A percentile compares a stretch with the other conserved stretches of the same genome.
These are phyloP conservation scores for Coleophora deauratella DNA, from an alignment of 2,888 invertebrate genomes.

Conservation along the genomic window DNA sequence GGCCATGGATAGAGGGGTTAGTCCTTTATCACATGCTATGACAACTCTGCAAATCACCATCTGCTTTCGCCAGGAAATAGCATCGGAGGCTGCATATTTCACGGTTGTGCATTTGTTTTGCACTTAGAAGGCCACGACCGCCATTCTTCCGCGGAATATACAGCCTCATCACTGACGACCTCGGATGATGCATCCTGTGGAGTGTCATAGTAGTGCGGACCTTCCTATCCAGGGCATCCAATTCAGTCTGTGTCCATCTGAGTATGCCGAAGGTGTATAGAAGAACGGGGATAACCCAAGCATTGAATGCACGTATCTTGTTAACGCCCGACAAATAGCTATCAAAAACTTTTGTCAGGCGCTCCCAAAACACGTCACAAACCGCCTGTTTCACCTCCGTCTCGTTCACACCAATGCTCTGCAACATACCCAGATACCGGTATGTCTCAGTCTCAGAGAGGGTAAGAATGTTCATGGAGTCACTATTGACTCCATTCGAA, in stretches of 20 bases:
- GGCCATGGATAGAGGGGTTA: not conserved
- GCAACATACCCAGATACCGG: slow-evolving; percentile 5
- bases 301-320: not conserved
- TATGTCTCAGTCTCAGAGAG: slow-evolving; percentile 4
- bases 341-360: slow-evolving; percentile 3
- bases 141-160: slow-evolving; percentile 10
- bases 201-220: slow-evolving; percentile 1
- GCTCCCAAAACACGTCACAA: not conserved
- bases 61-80: not conserved
- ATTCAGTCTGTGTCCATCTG: not conserved
- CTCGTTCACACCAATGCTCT: slow-evolving; percentile 3
- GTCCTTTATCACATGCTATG: not conserved
- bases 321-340: slow-evolving; percentile 1
- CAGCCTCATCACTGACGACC: slow-evolving; percentile 12
- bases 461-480: not conserved
- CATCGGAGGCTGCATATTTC: not conserved
- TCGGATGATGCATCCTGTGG: slow-evolving; percentile 8
- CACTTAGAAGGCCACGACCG: slow-evolving; percentile 6
- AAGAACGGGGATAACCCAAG: not conserved
- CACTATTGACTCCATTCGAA: not conserved
- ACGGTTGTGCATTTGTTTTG: no score
- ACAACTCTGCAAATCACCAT: no score
- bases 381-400: slow-evolving; percentile 3
- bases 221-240: not conserved
- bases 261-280: not conserved